Conservation (phyloP, 2,797 vertebrate species). For the Urophycis tenuis region DNA sequence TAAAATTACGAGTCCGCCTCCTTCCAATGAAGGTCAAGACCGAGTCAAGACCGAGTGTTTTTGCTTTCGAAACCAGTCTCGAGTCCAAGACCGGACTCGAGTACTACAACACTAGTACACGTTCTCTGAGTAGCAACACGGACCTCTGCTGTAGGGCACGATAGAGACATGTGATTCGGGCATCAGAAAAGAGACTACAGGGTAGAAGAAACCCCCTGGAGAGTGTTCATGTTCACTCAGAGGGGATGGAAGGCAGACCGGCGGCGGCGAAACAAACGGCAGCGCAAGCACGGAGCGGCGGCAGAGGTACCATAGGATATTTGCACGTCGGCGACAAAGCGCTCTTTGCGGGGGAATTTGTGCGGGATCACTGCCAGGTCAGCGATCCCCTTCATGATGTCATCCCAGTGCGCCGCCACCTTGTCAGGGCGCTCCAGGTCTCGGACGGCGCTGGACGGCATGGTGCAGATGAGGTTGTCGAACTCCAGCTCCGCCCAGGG, state of each 20-base stretch:
- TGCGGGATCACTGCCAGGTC: conserved; percentile 68
- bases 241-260: not conserved
- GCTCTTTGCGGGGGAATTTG: conserved; percentile 78
- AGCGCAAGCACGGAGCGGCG: no score
- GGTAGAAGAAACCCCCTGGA: not conserved
- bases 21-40: no score
- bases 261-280: not conserved
- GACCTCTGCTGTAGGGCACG: no score
- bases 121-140: no score
- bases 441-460: conserved; percentile 67
- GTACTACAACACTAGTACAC: no score
- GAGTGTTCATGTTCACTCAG: not conserved
- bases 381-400: conserved; percentile 75
- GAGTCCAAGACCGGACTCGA: no score
- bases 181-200: not conserved
- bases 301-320: conserved; percentile 70
- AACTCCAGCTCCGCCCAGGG: conserved; percentile 88
- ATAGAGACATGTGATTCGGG: no score
- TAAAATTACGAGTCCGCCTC: no score
- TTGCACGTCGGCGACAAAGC: conserved; percentile 83
- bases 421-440: conserved; percentile 64
- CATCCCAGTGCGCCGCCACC: conserved; percentile 72
- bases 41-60: no score
- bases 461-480: conserved; percentile 78
- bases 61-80: no score